Evolutionary conservation across 2,113 vertebrate species (phyloP).

Genomic region (Chiloscyllium plagiosum): DNA sequence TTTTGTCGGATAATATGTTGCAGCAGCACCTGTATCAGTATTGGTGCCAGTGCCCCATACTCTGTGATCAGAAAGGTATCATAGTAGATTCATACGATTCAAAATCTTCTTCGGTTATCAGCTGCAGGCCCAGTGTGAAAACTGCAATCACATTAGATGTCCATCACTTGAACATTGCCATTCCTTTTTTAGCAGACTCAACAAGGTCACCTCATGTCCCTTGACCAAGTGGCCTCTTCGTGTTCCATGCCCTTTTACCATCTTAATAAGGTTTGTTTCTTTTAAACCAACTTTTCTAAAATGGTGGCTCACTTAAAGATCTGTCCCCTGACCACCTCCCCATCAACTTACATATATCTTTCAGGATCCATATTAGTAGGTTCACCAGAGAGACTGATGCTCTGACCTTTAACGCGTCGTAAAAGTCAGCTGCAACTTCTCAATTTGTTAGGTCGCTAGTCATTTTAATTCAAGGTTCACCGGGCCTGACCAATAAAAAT

Average conservation of each 20-base stretch:
- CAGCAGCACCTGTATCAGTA: background rate
- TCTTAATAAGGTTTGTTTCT: background rate
- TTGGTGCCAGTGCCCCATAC: too few species aligned
- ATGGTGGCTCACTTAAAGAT: background rate
- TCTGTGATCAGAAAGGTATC: background rate
- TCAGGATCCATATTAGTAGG: background rate
- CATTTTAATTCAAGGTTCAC: background rate
- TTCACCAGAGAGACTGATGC: background rate
- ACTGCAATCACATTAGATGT: too few species aligned
- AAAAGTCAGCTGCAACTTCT: conserved; percentile 2
- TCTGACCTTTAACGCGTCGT: background rate
- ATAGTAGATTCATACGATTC: background rate
- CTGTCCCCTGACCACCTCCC: background rate
- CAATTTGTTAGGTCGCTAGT: background rate
- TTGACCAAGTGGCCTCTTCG: background rate
- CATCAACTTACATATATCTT: background rate
- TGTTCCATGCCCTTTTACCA: background rate
- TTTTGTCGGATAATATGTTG: background rate
- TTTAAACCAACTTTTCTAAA: background rate
- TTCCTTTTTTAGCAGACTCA: background rate
- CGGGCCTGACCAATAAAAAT: background rate
- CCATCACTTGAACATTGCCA: background rate
- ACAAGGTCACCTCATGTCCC: background rate
- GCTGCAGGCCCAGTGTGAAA: background rate
- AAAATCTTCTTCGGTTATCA: background rate